These are phyloP conservation scores for Natrix natrix DNA, from an alignment of 2,797 vertebrate genomes.

Conservation along the genomic window DNA sequence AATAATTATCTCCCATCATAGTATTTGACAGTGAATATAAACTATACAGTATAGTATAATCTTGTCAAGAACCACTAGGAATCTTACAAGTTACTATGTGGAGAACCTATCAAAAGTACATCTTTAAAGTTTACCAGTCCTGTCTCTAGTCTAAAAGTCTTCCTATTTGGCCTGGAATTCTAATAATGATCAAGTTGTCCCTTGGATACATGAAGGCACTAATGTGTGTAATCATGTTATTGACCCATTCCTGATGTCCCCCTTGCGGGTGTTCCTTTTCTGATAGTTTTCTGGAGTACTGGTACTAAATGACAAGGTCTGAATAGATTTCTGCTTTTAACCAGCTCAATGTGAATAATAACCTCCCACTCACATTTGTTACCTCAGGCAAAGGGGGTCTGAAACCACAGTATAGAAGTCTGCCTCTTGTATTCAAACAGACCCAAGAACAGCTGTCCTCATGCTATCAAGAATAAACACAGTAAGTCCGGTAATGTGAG, in stretches of 20 bases:
- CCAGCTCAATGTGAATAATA: neutral
- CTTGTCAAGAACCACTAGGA: neutral
- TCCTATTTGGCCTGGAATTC: neutral
- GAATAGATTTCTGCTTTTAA: neutral
- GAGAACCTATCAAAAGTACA: neutral
- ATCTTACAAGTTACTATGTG: neutral
- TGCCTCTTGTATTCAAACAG: neutral
- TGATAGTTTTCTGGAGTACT: neutral
- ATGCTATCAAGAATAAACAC: neutral
- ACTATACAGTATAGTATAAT: neutral
- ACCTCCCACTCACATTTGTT: neutral
- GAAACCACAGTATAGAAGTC: neutral
- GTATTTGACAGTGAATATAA: conserved; percentile 25
- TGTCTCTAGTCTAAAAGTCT: neutral
- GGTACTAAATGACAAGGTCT: neutral
- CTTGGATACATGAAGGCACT: neutral
- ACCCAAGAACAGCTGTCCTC: neutral
- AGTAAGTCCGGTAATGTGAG: neutral
- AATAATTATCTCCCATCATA: neutral
- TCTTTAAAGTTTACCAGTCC: neutral
- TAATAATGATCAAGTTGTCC: neutral
- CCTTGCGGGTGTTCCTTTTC: neutral
- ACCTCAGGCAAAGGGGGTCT: neutral
- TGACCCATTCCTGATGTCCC: neutral
- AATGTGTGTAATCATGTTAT: neutral